Evolutionary conservation across 1,140 invertebrate genomes (phyloP).

Genomic region (Diachasmimorpha longicaudata): DNA sequence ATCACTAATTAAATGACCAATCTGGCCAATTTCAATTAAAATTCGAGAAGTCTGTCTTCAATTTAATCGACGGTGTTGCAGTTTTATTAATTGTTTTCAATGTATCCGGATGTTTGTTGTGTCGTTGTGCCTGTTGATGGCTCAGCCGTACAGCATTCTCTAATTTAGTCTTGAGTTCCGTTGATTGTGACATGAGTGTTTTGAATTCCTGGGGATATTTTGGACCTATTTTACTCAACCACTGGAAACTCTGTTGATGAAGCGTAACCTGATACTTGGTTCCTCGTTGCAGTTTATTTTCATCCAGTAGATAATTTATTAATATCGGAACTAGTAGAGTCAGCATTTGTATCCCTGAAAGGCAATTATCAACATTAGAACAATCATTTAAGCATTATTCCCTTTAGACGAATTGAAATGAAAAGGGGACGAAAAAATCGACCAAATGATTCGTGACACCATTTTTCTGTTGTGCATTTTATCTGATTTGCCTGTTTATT

Average conservation of each 20-base stretch:
- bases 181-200: constrained; percentile 82
- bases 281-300: constrained; percentile 67
- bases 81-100: constrained; percentile 63
- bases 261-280: constrained; percentile 72
- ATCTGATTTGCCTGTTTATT: too few species aligned
- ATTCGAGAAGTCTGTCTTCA: constrained; percentile 97
- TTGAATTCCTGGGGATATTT: constrained; percentile 93
- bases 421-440: too few species aligned
- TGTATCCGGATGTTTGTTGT: constrained; percentile 56
- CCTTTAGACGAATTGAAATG: not conserved
- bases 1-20: constrained; percentile 9
- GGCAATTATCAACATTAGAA: constrained; percentile 28
- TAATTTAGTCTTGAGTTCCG: constrained; percentile 79
- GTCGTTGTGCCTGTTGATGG: constrained; percentile 67
- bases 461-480: too few species aligned
- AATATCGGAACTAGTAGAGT: constrained; percentile 86
- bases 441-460: too few species aligned
- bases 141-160: constrained; percentile 84
- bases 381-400: constrained; percentile 8
- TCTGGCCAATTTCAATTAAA: constrained; percentile 67
- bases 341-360: constrained; percentile 84
- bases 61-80: constrained; percentile 79
- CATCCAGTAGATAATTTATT: constrained; percentile 82
- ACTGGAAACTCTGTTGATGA: constrained; percentile 86
- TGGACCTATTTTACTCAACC: constrained; percentile 89